Evolutionary conservation across 2,113 vertebrate species (phyloP), one percentile per base, ranked within the genome.

Genomic region (Porphyrio hochstetteri): DNA sequence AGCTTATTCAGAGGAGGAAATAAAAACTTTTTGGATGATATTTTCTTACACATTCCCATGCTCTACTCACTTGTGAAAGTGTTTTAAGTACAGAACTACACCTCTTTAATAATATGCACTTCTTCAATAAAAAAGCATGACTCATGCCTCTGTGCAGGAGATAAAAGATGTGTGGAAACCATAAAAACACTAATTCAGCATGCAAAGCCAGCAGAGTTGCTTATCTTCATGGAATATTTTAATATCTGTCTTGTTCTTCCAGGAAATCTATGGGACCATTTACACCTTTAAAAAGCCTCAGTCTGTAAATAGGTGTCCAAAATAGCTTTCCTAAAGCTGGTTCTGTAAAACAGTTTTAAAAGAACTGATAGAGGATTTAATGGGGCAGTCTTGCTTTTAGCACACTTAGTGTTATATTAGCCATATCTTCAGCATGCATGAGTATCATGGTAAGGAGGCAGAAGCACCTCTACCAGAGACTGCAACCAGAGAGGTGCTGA

Each of bases 141-240:
- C 70, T 95, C 93, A 95, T 21, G 21, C 48, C 57, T 84, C 83
- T 82, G 57, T 65, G 36, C 5, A 31, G 31, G 35, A 97, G 95
- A 96, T 87, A 92, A 96, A 95, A 94, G 93, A 88, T 7, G 11
- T 40, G 71, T 61, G 55, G 82, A 91, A 95, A 90, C 44, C 67
- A 59, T 92, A 93, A 95, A 94, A 93, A 36, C 40, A 64, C 57
- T 79, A 85, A 92, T 60, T 53, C 61, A 85, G 48, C 33, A 79
- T 50, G 48, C 48, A 95, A 82, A 95, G 27, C 69, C 89, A 89
- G 35, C 13, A 81, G 76, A 93, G 38, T 44, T 1, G 0, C 40
- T 82, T 82, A 87, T 94, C 87, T 92, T 92, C 71, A 20, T 65
- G 57, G 65, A 79, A 56, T 76, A 94, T 76, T 93, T 95, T 89